These are phyloP conservation scores for Lordiphosa clarofinis DNA, from an alignment of 1,140 invertebrate species.

Conservation along the genomic window DNA sequence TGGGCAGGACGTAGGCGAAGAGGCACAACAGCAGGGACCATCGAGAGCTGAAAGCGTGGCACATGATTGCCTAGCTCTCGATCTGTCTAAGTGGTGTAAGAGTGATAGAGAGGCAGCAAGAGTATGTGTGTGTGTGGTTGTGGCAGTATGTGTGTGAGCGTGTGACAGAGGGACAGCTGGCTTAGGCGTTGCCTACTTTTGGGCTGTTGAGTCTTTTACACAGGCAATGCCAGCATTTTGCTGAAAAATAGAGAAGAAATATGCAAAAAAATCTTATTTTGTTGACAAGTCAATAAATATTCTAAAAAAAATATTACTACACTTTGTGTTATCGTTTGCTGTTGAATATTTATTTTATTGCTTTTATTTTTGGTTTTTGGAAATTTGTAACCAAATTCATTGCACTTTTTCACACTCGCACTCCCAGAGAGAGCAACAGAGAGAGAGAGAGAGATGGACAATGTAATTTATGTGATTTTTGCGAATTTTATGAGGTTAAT, in stretches of 20 bases:
- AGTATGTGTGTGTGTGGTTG: slow-evolving; percentile 3
- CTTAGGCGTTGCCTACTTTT: slow-evolving; percentile 22
- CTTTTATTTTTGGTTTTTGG: slow-evolving; percentile 59
- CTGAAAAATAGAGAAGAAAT: slow-evolving; percentile 14
- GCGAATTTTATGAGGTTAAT: slow-evolving; percentile 65
- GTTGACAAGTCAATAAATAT: slow-evolving; percentile 67
- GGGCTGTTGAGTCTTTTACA: slow-evolving; percentile 6
- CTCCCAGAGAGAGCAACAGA: background rate
- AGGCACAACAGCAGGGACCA: slow-evolving; percentile 49
- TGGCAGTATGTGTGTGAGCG: slow-evolving; percentile 8
- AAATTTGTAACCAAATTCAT: slow-evolving; percentile 61
- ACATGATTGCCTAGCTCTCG: slow-evolving; percentile 49
- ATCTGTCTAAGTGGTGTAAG: slow-evolving; percentile 12
- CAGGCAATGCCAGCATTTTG: slow-evolving; percentile 11
- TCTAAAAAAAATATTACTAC: slow-evolving; percentile 18
- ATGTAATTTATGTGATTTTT: slow-evolving; percentile 65
- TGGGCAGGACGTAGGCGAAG: slow-evolving; percentile 49
- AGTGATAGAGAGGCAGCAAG: slow-evolving; percentile 1
- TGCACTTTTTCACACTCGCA: slow-evolving; percentile 26
- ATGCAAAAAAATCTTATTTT: slow-evolving; percentile 20
- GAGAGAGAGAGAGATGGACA: slow-evolving; percentile 11
- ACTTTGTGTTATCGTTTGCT: slow-evolving; percentile 15
- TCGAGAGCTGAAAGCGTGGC: slow-evolving; percentile 40
- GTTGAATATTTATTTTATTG: slow-evolving; percentile 69
- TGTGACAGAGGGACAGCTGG: slow-evolving; percentile 1